Conservation (phyloP, 2,113 vertebrate species). For the Neotragus moschatus region DNA sequence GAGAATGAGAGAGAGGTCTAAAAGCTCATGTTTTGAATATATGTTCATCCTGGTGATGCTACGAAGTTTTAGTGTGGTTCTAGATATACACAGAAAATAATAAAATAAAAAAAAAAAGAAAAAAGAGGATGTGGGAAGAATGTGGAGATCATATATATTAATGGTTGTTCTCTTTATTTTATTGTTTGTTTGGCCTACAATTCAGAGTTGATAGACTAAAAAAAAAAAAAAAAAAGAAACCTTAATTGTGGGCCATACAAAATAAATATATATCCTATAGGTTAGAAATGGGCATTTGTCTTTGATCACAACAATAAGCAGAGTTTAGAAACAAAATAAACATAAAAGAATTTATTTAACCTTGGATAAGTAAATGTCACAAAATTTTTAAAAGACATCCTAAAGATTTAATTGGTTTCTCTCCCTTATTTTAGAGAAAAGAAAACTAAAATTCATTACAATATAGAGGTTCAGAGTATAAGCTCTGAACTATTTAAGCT, state of each 20-base stretch:
- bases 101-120: slow-evolving; percentile 1
- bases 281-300: not conserved
- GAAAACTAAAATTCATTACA: not conserved
- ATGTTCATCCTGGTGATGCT: not conserved
- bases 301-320: not conserved
- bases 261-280: not conserved
- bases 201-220: not conserved
- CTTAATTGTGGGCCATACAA: not conserved
- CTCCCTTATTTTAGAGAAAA: not conserved
- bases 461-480: not conserved
- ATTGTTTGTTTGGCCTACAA: not conserved
- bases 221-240: not conserved
- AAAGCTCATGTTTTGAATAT: slow-evolving; percentile 39
- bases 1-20: not conserved
- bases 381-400: not conserved
- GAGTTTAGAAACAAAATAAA: not conserved
- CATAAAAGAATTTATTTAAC: not conserved
- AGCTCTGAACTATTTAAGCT: not conserved
- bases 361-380: not conserved
- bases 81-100: not conserved
- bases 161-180: not conserved
- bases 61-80: not conserved
- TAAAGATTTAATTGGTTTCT: slow-evolving; percentile 8
- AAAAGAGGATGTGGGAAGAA: not conserved
- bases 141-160: not conserved